Evolutionary conservation across 2,113 vertebrate species (phyloP).

Genomic region (Cricetomys ansorgei): DNA sequence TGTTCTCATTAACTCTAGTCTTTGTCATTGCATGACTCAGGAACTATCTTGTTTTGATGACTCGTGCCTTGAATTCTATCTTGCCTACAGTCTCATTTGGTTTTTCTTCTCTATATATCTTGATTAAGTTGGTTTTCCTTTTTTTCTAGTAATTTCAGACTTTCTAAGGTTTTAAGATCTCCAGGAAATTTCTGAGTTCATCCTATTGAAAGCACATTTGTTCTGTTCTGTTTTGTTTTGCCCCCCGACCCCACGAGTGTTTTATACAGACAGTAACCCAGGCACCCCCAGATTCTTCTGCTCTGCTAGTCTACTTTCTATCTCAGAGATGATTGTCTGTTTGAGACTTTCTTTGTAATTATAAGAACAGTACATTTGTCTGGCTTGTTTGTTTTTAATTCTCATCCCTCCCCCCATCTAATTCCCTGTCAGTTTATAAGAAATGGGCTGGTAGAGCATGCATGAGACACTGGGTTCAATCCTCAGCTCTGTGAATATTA

Average conservation of each 20-base stretch:
- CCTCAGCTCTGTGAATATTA: not conserved
- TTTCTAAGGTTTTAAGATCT: constrained; percentile 12
- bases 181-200: not conserved
- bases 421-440: constrained; percentile 34
- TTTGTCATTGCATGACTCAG: constrained; percentile 9
- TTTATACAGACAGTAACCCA: not conserved
- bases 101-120: constrained; percentile 6
- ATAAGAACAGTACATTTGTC: not conserved
- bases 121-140: not conserved
- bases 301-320: not conserved
- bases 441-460: not conserved
- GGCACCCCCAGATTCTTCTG: not conserved
- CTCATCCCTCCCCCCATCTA: not conserved
- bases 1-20: constrained; percentile 47
- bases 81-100: not conserved
- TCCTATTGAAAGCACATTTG: not conserved
- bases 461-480: not conserved
- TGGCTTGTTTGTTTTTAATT: constrained; percentile 34
- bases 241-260: not conserved
- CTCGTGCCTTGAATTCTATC: not conserved
- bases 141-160: constrained; percentile 27
- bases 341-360: constrained; percentile 16
- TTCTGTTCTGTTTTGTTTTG: not conserved
- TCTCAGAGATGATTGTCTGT: not conserved
- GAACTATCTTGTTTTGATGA: constrained; percentile 46